Evolutionary conservation across 2,113 vertebrate species (phyloP).

Genomic region (Takifugu bimaculatus): DNA sequence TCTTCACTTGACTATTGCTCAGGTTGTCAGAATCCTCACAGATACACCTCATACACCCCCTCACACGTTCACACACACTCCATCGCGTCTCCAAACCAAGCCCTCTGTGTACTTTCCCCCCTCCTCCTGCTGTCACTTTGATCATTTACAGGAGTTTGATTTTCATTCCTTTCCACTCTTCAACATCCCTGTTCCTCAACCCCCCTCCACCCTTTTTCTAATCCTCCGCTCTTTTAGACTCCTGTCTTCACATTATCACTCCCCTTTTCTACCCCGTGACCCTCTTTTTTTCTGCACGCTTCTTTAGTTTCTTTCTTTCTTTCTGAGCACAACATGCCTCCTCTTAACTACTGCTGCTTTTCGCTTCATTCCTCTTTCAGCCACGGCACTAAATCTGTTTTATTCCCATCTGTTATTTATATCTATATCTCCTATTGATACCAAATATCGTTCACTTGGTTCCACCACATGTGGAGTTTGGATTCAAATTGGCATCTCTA

Average conservation of each 20-base stretch:
- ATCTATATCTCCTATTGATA: too few relatives aligned
- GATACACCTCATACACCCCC: constrained; percentile 26
- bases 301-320: background rate
- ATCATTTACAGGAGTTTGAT: constrained; percentile 43
- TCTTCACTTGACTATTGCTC: constrained; percentile 33
- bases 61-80: constrained; percentile 5
- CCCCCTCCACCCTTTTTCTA: background rate
- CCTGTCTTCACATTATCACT: constrained; percentile 28
- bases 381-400: background rate
- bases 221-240: constrained; percentile 19
- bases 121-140: constrained; percentile 24
- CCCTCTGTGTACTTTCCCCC: background rate
- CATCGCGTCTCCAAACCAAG: constrained; percentile 15
- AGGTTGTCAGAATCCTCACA: constrained; percentile 29
- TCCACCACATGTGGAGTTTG: too few relatives aligned
- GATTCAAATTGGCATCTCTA: too few relatives aligned
- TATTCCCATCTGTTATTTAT: too few relatives aligned
- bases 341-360: background rate
- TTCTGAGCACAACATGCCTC: background rate
- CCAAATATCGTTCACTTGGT: too few relatives aligned
- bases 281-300: background rate
- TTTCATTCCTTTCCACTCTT: constrained; percentile 22
- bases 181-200: background rate
- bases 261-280: constrained; percentile 1
- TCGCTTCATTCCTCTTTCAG: background rate